Evolutionary conservation across 2,888 invertebrate species (phyloP), one percentile per base, ranked within the genome.

Genomic region (Drosophila vallismaia): DNA sequence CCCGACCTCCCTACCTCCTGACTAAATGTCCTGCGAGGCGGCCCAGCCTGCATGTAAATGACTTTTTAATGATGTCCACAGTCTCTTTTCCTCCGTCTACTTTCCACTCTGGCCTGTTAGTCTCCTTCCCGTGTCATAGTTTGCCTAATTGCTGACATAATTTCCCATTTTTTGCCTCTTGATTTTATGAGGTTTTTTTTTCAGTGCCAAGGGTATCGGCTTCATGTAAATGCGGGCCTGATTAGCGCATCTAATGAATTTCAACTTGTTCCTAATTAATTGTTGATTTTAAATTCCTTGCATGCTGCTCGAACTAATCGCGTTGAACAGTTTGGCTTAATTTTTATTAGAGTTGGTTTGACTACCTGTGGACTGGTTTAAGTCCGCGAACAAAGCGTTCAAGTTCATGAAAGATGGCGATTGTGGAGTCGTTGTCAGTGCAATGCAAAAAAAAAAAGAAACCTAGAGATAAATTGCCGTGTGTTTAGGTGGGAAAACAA

Each of bases 31-130:
- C 72, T 75, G 75, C 75, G 71, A 60, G 56, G 64, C 60, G 45
- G 70, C 72, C 72, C 64, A 63, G 81, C 72, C 82, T 88, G 84
- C 84, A 84, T 84, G 84, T 84, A 84, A 84, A 84, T 84, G 86
- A 88, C 86, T 84, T 87, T 88, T 84, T 84, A 84, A 84, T 84
- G 89, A 84, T 87, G 88, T 46, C 74, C 74, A 50, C 51, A 33
- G 52, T 60, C 64, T 42, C 52, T 29, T 26, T 36, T 14, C 12
- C 44, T 10, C 19, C 19, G 6, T n/a, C 33, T 29, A 8, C 29
- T 31, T 31, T 45, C 9, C 53, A 6, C 49, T n/a, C 42, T 8
- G 9, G 45, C 44, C 64, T 62, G 63, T 49, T 56, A 60, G 64
- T 71, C 67, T 50, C 38, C 40, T 57, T 56, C 62, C 70, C 80